Base-by-base conservation (phyloP, 2,888 invertebrate genomes). In the Netelia melanura region DNA sequence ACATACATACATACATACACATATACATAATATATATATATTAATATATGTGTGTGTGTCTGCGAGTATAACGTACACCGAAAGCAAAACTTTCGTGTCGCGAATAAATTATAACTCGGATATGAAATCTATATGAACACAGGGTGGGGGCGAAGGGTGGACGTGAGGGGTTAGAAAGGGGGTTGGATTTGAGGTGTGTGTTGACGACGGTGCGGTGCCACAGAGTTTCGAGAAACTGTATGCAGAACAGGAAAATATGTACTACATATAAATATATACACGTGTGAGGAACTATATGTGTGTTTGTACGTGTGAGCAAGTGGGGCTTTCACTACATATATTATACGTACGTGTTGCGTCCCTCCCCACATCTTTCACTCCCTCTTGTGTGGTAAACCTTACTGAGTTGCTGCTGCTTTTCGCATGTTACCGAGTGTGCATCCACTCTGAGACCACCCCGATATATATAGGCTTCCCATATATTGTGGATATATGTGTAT, bases 41-140 rank as follows among this genome's bases (percentile, higher is more conserved):
- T 17, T 17, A 17, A 14, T 74, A 48, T 62, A 43, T 44, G 52
- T 17, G 56, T 10, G 25, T 61, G 48, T 71, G n/a, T 48, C 52
- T 30, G 30, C 5, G 52, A 14, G 48, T 23, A 54, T 17, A 64
- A 56, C 56, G 75, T 68, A 81, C 62, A 44, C 74, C 21, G 84
- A 74, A 61, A 77, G 79, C 43, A 75, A 82, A 85, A 85, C 62
- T 85, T 85, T 82, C 82, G 79, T 79, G 85, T 85, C 85, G 54
- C 85, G 85, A 82, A 85, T 82, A 82, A 85, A 85, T 82, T 85
- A 82, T 74, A 80, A 80, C 85, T 82, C 79, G 82, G 81, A 84
- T 84, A 84, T 81, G 81, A 81, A 85, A 85, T 85, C 84, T 85
- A 79, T 85, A 78, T 75, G 77, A 81, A 77, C 72, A 77, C 84